A percentile compares a stretch with the other conserved stretches of the same genome.
Conservation (phyloP, 2,888 invertebrate species). For the Ganaspis brasiliensis region DNA sequence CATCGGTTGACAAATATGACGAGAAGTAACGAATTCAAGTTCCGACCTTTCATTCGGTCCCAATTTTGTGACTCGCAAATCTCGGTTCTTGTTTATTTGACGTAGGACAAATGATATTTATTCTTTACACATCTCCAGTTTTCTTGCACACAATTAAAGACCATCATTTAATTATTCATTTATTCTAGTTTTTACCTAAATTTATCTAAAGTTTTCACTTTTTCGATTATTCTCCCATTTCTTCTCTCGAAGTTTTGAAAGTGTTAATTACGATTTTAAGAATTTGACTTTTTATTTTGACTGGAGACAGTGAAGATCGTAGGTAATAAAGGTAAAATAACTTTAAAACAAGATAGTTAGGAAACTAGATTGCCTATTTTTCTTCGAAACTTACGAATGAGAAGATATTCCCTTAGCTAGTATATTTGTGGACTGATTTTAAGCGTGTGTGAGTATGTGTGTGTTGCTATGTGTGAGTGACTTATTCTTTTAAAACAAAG, state of each 20-base stretch:
- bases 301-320: constrained; percentile 28
- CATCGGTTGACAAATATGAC: constrained; percentile 53
- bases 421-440: constrained; percentile 34
- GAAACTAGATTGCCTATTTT: constrained; percentile 34
- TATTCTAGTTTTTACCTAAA: neutral
- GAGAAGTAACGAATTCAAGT: constrained; percentile 54
- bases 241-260: neutral
- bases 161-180: too few species aligned
- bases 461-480: neutral
- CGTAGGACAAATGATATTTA: constrained; percentile 24
- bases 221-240: neutral
- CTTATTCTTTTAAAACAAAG: neutral
- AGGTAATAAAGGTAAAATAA: constrained; percentile 31
- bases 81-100: neutral
- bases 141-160: too few species aligned
- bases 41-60: neutral
- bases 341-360: constrained; percentile 18
- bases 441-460: neutral
- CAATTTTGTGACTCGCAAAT: neutral
- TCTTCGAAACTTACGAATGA: constrained; percentile 30
- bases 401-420: constrained; percentile 30
- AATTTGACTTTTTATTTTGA: neutral
- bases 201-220: neutral
- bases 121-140: constrained; percentile 16
- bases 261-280: too few species aligned